Conservation (phyloP, 2,888 invertebrate genomes). For the Chymomyza procnemis region DNA sequence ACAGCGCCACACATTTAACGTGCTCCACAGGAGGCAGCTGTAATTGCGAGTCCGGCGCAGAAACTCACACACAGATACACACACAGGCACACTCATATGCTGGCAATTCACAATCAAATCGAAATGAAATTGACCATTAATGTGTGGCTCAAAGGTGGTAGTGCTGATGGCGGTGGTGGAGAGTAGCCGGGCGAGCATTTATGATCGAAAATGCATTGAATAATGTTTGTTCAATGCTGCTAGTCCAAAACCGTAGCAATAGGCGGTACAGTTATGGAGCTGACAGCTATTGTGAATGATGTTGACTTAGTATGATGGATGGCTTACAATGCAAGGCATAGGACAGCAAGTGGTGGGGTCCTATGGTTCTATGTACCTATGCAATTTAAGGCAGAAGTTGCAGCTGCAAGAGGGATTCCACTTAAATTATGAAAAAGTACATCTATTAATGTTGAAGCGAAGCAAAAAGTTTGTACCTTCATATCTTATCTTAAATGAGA, state of each 20-base stretch:
- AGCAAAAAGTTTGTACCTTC: too few relatives aligned
- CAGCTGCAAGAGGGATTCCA: too few relatives aligned
- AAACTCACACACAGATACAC: conserved; percentile 27
- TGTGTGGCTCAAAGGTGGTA: conserved; percentile 39
- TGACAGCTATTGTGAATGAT: conserved; percentile 46
- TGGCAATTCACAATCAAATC: conserved; percentile 56
- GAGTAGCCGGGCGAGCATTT: conserved; percentile 7
- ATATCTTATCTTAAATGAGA: too few relatives aligned
- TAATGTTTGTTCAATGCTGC: conserved; percentile 17
- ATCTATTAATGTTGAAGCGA: too few relatives aligned
- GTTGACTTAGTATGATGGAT: conserved; percentile 34
- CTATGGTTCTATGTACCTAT: neutral
- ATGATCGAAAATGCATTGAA: conserved; percentile 35
- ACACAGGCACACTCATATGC: conserved; percentile 9
- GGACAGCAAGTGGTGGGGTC: neutral
- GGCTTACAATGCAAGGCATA: neutral
- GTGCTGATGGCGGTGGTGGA: neutral
- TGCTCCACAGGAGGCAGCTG: conserved; percentile 63
- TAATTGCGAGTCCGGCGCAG: conserved; percentile 63
- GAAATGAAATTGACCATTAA: conserved; percentile 74
- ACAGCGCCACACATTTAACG: conserved; percentile 46
- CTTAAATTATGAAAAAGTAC: too few relatives aligned
- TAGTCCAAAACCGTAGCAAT: neutral
- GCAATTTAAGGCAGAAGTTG: neutral
- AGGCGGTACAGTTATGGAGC: conserved; percentile 1